Evolutionary conservation across 2,113 vertebrate genomes (phyloP), one percentile per base, ranked within the genome.

Genomic region (Apteryx owenii): DNA sequence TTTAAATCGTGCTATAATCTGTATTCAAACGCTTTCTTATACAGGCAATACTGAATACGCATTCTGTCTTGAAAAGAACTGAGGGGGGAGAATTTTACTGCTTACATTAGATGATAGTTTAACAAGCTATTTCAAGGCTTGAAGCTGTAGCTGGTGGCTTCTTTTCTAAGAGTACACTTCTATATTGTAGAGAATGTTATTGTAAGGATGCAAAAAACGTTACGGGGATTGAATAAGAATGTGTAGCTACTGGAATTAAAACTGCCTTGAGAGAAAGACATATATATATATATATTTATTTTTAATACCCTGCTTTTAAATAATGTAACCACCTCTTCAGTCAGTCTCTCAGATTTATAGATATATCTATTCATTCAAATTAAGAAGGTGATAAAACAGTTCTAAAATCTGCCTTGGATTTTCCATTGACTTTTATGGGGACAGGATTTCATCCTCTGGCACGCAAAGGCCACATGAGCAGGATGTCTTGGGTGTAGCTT

Each of bases 1-100:
- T 29, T 31, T 16, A 29, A 48, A 66, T 60, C 1, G 0, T 12
- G 1, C 29, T 8, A 16, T 5, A 4, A 36, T 65, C 23, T 10
- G 26, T 11, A 15, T 22, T 60, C 20, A 23, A 31, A 44, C 7
- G 1, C 5, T 26, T 0, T n/a, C 38, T n/a, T 14, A 5, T 68
- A 9, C 19, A 3, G 14, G 20, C 12, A 9, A 1, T 3, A 4
- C n/a, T 10, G 29, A 22, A 2, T 2, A 1, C 0, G 10, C 29
- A 0, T 26, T 5, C 19, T 9, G 48, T 4, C 31, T 28, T 38
- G 3, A 44, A 13, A 64, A 0, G 8, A 54, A 71, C 90, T 72
- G 58, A n/a, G 31, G 38, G 58, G 50, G 18, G 10, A 10, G 12
- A 0, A 64, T 25, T 64, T 64, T 64, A 15, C 28, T 58, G 56